phyloP scores from a whole-genome alignment of 2,888 invertebrate species.

The Phyllotreta cruciferae region DNA sequence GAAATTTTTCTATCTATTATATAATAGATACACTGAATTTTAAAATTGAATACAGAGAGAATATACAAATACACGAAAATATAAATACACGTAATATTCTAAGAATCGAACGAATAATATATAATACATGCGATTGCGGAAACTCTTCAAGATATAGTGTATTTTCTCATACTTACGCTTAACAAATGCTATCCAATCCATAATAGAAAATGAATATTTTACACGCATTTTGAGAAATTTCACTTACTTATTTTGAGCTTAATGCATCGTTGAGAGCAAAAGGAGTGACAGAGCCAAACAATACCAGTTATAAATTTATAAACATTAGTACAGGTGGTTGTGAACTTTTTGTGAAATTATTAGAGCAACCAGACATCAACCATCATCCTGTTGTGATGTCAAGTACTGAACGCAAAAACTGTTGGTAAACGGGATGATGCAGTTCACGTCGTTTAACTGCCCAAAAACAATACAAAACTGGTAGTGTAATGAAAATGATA shows the following conservation, averaged over 20 bases:
- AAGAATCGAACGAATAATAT: too few relatives aligned
- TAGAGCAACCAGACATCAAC: constrained; percentile 18
- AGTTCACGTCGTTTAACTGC: constrained; percentile 45
- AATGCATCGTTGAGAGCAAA: too few relatives aligned
- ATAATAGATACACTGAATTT: too few relatives aligned
- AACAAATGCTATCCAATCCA: too few relatives aligned
- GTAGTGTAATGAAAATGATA: constrained; percentile 46
- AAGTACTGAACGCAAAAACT: constrained; percentile 29
- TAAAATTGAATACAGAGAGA: too few relatives aligned
- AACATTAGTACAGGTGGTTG: neutral
- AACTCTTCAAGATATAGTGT: too few relatives aligned
- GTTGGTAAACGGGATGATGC: constrained; percentile 28
- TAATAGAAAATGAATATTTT: too few relatives aligned
- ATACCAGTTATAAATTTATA: constrained; percentile 1
- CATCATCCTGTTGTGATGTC: constrained; percentile 24
- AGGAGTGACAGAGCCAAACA: too few relatives aligned
- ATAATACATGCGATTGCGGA: too few relatives aligned
- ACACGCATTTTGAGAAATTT: too few relatives aligned
- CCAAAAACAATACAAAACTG: constrained; percentile 47
- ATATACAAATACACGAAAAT: neutral
- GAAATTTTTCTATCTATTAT: constrained; percentile 42
- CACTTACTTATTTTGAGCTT: too few relatives aligned
- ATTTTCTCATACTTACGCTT: too few relatives aligned
- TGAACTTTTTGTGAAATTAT: constrained; percentile 22
- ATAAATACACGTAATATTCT: neutral